These are phyloP conservation scores for Coptodon bakossiorum DNA, from an alignment of 2,113 vertebrate species.

Conservation along the genomic window DNA sequence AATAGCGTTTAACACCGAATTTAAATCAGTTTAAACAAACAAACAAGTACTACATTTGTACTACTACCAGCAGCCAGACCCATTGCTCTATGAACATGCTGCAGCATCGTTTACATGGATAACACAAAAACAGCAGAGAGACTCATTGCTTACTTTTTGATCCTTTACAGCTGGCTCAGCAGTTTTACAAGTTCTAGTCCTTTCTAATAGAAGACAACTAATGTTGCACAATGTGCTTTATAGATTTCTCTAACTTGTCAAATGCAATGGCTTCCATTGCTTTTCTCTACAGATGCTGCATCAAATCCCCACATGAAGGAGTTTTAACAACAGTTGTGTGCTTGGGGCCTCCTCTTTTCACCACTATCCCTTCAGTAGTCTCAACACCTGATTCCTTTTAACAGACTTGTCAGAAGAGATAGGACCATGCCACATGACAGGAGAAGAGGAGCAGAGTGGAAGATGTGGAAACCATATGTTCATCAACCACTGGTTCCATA, in stretches of 20 bases:
- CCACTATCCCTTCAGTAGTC: not conserved
- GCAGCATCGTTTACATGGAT: not conserved
- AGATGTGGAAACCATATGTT: conserved; percentile 65
- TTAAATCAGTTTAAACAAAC: not conserved
- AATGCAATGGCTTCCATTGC: not conserved
- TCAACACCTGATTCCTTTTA: conserved; percentile 52
- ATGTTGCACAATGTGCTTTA: not conserved
- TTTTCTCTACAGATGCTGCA: not conserved
- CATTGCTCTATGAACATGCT: not conserved
- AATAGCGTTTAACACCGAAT: conserved; percentile 1
- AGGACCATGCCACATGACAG: conserved; percentile 35
- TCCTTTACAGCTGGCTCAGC: not conserved
- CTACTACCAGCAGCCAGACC: not conserved
- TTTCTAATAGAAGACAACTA: not conserved
- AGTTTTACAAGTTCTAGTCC: not conserved
- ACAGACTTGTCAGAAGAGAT: conserved; percentile 55
- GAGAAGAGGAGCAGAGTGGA: conserved; percentile 12
- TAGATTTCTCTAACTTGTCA: not conserved
- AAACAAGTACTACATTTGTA: not conserved
- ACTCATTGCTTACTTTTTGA: not conserved
- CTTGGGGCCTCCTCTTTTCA: conserved; percentile 37
- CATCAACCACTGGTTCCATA: conserved; percentile 19
- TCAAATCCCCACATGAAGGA: not conserved
- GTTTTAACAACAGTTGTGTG: not conserved
- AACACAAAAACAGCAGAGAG: not conserved